Evolutionary conservation across 2,113 vertebrate genomes (phyloP).

Genomic region (Piprites chloris): DNA sequence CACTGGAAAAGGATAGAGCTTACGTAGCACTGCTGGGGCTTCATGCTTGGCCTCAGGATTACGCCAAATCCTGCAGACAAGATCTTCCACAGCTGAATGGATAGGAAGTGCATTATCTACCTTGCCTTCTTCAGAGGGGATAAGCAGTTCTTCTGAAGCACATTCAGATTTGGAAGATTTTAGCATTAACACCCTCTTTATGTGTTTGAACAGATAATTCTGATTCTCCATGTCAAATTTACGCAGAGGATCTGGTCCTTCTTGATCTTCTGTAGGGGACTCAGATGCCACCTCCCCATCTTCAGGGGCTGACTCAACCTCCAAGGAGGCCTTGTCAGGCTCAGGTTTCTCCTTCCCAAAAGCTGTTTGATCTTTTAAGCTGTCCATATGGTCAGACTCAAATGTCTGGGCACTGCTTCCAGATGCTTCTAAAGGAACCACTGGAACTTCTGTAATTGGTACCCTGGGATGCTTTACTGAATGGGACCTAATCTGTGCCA

Average conservation of each 20-base stretch:
- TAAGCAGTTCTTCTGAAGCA: background rate
- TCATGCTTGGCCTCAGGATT: slow-evolving; percentile 46
- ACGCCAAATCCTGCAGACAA: slow-evolving; percentile 43
- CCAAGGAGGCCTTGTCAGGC: background rate
- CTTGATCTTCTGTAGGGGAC: slow-evolving; percentile 9
- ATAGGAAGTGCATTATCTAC: slow-evolving; percentile 45
- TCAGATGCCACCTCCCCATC: background rate
- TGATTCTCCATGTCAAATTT: slow-evolving; percentile 44
- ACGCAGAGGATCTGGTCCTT: background rate
- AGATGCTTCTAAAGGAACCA: slow-evolving; percentile 5
- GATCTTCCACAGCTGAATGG: slow-evolving; percentile 47
- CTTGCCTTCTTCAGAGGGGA: background rate
- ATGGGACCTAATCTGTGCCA: background rate
- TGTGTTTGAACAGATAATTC: slow-evolving; percentile 48
- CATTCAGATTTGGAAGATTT: background rate
- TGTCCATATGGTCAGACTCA: background rate
- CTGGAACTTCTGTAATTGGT: slow-evolving; percentile 9
- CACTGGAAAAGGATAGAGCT: slow-evolving; percentile 47
- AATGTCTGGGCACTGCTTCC: slow-evolving; percentile 5
- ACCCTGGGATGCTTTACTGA: background rate
- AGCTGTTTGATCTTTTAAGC: background rate
- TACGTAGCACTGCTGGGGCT: background rate
- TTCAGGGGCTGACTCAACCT: background rate
- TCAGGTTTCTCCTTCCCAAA: background rate
- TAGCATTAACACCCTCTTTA: slow-evolving; percentile 35